phyloP scores from a whole-genome alignment of 2,113 vertebrate genomes.

The Oceanodroma tethys region DNA sequence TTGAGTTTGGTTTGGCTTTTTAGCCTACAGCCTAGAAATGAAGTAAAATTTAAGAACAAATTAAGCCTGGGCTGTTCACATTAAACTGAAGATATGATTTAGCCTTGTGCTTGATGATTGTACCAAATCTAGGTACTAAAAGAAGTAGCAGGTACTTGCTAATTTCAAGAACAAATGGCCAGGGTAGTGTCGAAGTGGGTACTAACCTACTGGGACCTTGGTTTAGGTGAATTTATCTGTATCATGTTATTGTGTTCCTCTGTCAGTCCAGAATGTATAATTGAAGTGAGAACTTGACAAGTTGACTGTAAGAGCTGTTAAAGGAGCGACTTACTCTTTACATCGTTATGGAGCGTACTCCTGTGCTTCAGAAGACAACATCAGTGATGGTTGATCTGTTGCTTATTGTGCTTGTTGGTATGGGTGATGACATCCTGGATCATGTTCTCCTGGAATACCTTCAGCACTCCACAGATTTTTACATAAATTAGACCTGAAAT shows the following conservation, averaged over 20 bases:
- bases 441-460: neutral
- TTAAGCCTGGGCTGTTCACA: neutral
- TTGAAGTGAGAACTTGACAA: neutral
- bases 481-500: neutral
- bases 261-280: neutral
- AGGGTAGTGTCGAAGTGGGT: neutral
- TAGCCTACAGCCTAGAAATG: neutral
- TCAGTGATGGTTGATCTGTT: neutral
- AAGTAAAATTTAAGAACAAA: neutral
- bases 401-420: neutral
- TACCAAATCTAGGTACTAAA: neutral
- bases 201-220: neutral
- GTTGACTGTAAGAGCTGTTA: neutral
- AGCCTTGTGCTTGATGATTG: neutral
- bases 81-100: neutral
- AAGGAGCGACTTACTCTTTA: neutral
- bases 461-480: neutral
- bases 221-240: neutral
- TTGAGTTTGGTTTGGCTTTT: neutral
- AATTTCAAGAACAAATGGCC: neutral
- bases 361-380: neutral
- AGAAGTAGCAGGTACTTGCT: neutral
- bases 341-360: fast-evolving
- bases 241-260: neutral
- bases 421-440: neutral